Evolutionary conservation across 2,113 vertebrate species (phyloP).

Genomic region (Seriola aureovittata): DNA sequence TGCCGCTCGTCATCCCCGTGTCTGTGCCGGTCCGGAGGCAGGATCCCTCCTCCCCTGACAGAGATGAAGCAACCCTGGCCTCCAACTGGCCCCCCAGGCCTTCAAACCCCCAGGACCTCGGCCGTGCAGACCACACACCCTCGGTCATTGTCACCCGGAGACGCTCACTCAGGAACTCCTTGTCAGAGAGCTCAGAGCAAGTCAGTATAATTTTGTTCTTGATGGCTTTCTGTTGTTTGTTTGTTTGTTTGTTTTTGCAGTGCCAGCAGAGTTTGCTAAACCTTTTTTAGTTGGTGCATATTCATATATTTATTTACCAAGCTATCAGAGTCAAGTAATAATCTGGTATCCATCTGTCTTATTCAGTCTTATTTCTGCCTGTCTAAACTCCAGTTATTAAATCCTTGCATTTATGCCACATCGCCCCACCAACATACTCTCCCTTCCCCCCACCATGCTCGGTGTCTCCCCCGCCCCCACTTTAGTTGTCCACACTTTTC

Average conservation of each 20-base stretch:
- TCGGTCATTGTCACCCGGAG: conserved; percentile 96
- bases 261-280: neutral
- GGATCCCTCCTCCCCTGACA: conserved; percentile 81
- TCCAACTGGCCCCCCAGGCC: conserved; percentile 82
- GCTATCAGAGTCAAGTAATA: neutral
- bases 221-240: neutral
- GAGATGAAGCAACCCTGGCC: conserved; percentile 78
- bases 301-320: neutral
- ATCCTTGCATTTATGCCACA: conserved; percentile 40
- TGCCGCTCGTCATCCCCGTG: conserved; percentile 96
- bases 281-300: neutral
- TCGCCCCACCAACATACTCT: neutral
- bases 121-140: conserved; percentile 87
- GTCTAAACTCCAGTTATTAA: conserved; percentile 40
- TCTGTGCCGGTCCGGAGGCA: conserved; percentile 93
- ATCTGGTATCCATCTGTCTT: neutral
- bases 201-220: conserved; percentile 68
- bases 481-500: conserved; percentile 43
- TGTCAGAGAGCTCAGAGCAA: conserved; percentile 88
- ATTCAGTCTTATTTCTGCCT: neutral
- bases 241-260: neutral
- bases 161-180: conserved; percentile 89
- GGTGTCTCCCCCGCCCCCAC: conserved; percentile 65
- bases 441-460: conserved; percentile 63
- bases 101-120: conserved; percentile 78